Conservation (phyloP, 2,113 vertebrate species). For the Origma solitaria region DNA sequence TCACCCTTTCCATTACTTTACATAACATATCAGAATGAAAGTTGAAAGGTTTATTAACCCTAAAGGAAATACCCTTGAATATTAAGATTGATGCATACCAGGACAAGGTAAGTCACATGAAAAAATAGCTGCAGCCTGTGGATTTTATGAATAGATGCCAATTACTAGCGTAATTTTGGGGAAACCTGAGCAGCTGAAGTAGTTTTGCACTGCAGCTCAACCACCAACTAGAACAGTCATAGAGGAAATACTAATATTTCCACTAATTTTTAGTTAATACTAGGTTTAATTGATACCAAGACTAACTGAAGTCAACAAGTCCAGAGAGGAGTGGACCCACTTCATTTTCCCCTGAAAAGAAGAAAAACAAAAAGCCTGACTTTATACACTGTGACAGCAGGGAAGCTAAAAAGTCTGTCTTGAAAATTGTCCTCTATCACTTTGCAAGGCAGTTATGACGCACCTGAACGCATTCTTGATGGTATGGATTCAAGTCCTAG, state of each 20-base stretch:
- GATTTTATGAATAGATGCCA: not conserved
- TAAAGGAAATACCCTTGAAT: not conserved
- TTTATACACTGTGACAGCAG: not conserved
- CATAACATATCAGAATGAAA: not conserved
- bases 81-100: not conserved
- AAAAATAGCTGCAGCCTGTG: not conserved
- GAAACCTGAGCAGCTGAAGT: not conserved
- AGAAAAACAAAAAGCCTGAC: not conserved
- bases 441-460: not conserved
- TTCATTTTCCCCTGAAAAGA: not conserved
- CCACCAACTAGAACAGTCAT: not conserved
- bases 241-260: not conserved
- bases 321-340: not conserved
- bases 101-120: not conserved
- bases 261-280: not conserved
- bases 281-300: not conserved
- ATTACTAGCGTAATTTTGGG: not conserved
- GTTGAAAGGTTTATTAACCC: not conserved
- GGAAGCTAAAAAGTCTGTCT: not conserved
- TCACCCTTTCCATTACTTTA: not conserved
- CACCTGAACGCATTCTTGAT: not conserved
- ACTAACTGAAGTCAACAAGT: not conserved
- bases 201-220: not conserved
- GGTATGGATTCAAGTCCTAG: not conserved
- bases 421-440: not conserved